These are phyloP conservation scores for Psephotus haematonotus DNA, from an alignment of 2,113 vertebrate species.

Conservation along the genomic window DNA sequence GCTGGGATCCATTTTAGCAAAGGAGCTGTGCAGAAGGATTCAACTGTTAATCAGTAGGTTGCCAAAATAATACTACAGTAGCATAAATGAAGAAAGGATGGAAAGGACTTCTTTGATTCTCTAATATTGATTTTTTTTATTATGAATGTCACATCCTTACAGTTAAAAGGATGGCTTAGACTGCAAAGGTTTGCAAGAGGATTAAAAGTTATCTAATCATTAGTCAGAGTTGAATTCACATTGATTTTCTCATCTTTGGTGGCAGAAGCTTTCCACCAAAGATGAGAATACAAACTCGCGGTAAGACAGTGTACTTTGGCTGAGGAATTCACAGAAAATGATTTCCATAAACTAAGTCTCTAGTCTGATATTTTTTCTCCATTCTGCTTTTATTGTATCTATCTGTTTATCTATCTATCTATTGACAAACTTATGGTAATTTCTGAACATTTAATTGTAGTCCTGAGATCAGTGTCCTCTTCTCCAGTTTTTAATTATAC, in stretches of 20 bases:
- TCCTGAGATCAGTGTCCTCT: neutral
- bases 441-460: neutral
- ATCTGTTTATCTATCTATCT: neutral
- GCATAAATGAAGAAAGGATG: neutral
- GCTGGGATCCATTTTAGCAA: neutral
- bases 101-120: slow-evolving; percentile 36
- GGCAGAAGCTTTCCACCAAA: neutral
- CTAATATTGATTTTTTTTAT: neutral
- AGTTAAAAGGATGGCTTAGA: neutral
- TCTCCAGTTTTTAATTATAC: neutral
- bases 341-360: neutral
- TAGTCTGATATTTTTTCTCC: neutral
- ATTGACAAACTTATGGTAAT: neutral
- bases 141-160: slow-evolving; percentile 3
- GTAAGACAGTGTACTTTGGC: neutral
- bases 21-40: neutral
- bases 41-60: neutral
- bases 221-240: slow-evolving; percentile 40
- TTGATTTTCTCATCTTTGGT: slow-evolving; percentile 35
- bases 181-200: slow-evolving; percentile 26
- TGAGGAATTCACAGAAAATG: neutral
- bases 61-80: slow-evolving; percentile 22
- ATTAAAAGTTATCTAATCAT: slow-evolving; percentile 31
- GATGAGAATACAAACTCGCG: neutral
- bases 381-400: neutral